Conservation (phyloP, 2,888 invertebrate genomes). For the Achlya flavicornis region DNA sequence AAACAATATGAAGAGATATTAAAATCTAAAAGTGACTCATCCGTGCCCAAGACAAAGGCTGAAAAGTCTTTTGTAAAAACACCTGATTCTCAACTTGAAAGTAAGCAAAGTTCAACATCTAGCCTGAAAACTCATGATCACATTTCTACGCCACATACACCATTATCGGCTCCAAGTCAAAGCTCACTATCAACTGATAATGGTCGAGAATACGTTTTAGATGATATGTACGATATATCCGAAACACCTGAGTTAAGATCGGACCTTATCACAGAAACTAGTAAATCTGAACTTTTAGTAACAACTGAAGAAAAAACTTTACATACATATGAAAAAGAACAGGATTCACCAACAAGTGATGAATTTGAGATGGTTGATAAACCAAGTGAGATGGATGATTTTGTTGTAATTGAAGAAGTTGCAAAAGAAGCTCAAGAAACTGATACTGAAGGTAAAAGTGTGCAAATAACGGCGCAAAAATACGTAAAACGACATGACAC, state of each 20-base stretch:
- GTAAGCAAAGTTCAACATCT: conserved; percentile 85
- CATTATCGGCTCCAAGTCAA: conserved; percentile 85
- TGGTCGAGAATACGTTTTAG: conserved; percentile 85
- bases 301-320: conserved; percentile 85
- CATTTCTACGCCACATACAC: conserved; percentile 84
- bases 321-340: conserved; percentile 81
- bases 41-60: conserved; percentile 76
- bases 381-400: conserved; percentile 93
- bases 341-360: conserved; percentile 91
- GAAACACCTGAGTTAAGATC: conserved; percentile 85
- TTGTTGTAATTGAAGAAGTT: conserved; percentile 94
- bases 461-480: conserved; percentile 84
- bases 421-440: conserved; percentile 93
- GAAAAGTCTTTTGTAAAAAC: conserved; percentile 72
- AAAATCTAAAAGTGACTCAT: conserved; percentile 79
- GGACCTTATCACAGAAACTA: conserved; percentile 72
- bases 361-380: conserved; percentile 95
- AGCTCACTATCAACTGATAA: conserved; percentile 87
- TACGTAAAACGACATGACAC: conserved; percentile 86
- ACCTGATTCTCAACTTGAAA: conserved; percentile 71
- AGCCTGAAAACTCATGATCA: conserved; percentile 82
- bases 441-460: conserved; percentile 92
- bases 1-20: conserved; percentile 78
- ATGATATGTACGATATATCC: conserved; percentile 83
- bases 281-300: conserved; percentile 84